Percentiles rank a stretch among this genome's conserved stretches.
Evolutionary conservation across 2,113 vertebrate genomes (phyloP).

Genomic region (Tachycineta bicolor): DNA sequence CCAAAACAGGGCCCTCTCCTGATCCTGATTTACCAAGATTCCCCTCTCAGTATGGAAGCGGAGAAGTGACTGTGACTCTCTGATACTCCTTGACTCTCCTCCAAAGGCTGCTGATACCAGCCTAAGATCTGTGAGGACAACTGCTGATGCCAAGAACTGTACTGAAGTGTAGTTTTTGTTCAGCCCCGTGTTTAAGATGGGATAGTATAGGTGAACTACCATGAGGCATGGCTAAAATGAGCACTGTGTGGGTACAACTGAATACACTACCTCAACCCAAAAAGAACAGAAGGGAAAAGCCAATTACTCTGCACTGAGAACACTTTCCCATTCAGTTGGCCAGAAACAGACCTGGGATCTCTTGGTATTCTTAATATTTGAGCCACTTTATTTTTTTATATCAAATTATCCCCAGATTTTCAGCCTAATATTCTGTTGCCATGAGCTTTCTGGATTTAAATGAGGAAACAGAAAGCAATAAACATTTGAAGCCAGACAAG

Average conservation of each 20-base stretch:
- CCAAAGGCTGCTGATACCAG: background rate
- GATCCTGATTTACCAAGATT: background rate
- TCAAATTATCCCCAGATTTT: slow-evolving; percentile 74
- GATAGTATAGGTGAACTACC: background rate
- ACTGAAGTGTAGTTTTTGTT: background rate
- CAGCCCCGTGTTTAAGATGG: background rate
- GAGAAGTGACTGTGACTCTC: background rate
- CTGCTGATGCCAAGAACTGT: background rate
- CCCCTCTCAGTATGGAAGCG: background rate
- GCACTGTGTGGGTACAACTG: background rate
- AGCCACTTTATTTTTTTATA: slow-evolving; percentile 72
- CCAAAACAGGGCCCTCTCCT: background rate
- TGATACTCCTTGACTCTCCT: background rate
- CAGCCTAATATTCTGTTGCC: slow-evolving; percentile 75
- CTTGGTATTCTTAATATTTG: slow-evolving; percentile 76
- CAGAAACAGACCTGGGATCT: slow-evolving; percentile 75
- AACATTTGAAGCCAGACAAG: background rate
- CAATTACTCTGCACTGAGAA: slow-evolving; percentile 78
- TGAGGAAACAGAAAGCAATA: background rate
- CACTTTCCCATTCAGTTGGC: slow-evolving; percentile 58
- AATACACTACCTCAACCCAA: background rate
- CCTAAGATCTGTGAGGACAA: background rate
- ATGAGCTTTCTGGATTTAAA: slow-evolving; percentile 33
- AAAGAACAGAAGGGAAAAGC: slow-evolving; percentile 49
- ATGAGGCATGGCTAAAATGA: background rate